Evolutionary conservation across 2,888 invertebrate species (phyloP).

Genomic region (Hemithea aestivaria): DNA sequence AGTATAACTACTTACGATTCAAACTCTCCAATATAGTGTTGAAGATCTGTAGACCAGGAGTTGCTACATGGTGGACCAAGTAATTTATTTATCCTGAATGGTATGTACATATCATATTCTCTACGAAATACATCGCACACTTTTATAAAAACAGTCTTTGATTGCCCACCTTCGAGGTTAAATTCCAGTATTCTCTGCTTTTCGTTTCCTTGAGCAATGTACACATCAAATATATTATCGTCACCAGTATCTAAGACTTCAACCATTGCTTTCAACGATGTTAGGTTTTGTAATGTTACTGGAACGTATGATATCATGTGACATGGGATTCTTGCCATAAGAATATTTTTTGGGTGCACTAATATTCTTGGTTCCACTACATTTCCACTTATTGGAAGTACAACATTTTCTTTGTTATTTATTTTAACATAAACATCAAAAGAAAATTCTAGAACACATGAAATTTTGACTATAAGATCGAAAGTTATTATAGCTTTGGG

Average conservation of each 20-base stretch:
- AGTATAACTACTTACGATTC: conserved; percentile 57
- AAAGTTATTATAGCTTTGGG: conserved; percentile 71
- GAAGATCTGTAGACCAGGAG: conserved; percentile 49
- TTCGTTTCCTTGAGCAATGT: conserved; percentile 53
- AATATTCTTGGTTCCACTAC: conserved; percentile 71
- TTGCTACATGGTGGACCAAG: conserved; percentile 74
- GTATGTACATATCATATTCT: conserved; percentile 79
- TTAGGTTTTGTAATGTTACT: conserved; percentile 57
- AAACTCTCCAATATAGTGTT: conserved; percentile 51
- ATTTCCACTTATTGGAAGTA: conserved; percentile 63
- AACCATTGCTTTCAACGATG: conserved; percentile 45
- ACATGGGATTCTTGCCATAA: conserved; percentile 69
- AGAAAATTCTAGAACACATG: conserved; percentile 59
- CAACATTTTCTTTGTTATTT: conserved; percentile 65
- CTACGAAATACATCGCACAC: conserved; percentile 57
- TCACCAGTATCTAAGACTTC: conserved; percentile 54
- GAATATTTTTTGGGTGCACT: conserved; percentile 71
- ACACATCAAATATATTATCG: conserved; percentile 62
- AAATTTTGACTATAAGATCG: conserved; percentile 61
- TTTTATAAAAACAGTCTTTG: conserved; percentile 60
- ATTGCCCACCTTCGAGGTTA: conserved; percentile 52
- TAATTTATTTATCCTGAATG: conserved; percentile 78
- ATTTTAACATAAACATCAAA: conserved; percentile 62
- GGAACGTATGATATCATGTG: conserved; percentile 60
- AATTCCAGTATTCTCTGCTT: conserved; percentile 53